Evolutionary conservation across 2,113 vertebrate genomes (phyloP).

Genomic region (Taxidea taxus): DNA sequence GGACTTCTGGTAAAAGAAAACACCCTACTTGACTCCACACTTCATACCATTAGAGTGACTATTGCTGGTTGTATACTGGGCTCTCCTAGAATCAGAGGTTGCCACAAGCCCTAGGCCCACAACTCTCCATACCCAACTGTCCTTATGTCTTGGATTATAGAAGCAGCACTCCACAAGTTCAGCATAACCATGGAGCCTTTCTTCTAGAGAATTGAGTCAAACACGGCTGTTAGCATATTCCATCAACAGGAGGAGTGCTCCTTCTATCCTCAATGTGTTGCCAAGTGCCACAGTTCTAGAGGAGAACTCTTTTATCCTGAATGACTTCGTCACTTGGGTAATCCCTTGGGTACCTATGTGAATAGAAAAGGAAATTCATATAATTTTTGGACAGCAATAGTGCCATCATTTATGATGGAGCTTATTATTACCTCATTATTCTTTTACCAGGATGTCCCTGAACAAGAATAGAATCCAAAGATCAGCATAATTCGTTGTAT

Average conservation of each 20-base stretch:
- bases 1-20: neutral
- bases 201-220: neutral
- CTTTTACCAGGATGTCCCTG: neutral
- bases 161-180: neutral
- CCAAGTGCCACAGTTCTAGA: neutral
- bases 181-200: neutral
- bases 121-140: neutral
- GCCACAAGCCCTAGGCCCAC: neutral
- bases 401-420: accelerated
- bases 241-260: neutral
- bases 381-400: neutral
- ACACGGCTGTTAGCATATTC: accelerated
- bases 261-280: neutral
- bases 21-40: neutral
- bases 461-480: neutral
- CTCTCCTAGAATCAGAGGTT: neutral
- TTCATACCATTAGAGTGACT: neutral
- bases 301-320: neutral
- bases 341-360: neutral
- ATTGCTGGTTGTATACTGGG: too few relatives aligned
- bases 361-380: neutral
- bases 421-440: neutral
- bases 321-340: neutral
- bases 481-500: neutral
- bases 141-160: neutral